Conservation (phyloP, 2,113 vertebrate genomes). For the Fulica atra region DNA sequence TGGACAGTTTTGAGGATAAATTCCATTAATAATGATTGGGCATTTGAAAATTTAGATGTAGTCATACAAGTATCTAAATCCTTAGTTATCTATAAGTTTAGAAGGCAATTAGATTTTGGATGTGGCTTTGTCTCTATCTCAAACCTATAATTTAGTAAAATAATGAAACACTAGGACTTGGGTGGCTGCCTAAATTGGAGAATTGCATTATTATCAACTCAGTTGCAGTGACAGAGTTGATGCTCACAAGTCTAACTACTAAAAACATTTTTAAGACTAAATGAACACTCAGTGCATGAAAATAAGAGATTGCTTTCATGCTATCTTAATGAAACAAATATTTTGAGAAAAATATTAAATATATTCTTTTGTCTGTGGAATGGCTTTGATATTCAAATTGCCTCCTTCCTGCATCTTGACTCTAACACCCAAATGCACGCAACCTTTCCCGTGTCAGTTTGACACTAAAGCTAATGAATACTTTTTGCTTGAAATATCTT, state of each 20-base stretch:
- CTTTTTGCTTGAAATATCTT: not conserved
- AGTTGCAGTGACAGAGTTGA: not conserved
- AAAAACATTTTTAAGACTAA: not conserved
- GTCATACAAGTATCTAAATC: not conserved
- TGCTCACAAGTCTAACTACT: not conserved
- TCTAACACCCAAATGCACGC: not conserved
- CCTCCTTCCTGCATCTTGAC: not conserved
- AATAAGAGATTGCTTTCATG: not conserved
- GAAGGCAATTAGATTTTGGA: not conserved
- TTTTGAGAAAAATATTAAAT: not conserved
- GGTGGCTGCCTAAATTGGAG: not conserved
- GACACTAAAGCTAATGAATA: not conserved
- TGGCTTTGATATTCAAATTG: not conserved
- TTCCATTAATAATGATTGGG: not conserved
- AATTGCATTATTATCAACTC: not conserved
- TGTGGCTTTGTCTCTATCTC: not conserved
- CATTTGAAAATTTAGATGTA: not conserved
- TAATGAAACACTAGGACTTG: not conserved
- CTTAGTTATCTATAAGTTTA: not conserved
- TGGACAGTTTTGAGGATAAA: not conserved
- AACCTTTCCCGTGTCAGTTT: not conserved
- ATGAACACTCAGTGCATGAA: not conserved
- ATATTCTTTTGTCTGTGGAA: not conserved
- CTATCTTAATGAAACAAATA: not conserved
- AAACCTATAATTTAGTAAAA: constrained; percentile 8